Evolutionary conservation across 2,888 invertebrate species (phyloP).

Genomic region (Listrodromus nycthemerus): DNA sequence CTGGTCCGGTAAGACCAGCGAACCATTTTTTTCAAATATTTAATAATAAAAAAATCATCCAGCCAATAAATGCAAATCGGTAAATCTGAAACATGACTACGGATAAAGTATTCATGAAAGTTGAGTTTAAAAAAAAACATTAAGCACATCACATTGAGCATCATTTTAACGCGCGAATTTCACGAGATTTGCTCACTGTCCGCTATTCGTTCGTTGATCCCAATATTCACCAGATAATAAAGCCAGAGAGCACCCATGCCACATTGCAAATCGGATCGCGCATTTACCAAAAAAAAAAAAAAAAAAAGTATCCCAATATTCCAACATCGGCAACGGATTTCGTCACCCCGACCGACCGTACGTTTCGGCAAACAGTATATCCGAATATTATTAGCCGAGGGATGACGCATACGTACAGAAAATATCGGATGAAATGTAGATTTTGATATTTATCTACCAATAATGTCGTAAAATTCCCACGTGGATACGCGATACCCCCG

Average conservation of each 20-base stretch:
- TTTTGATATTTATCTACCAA: constrained; percentile 60
- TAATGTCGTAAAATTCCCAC: constrained; percentile 56
- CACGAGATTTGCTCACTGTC: not conserved
- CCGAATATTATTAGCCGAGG: not conserved
- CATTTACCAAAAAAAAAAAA: not conserved
- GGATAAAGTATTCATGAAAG: not conserved
- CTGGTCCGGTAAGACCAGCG: not conserved
- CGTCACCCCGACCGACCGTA: not conserved
- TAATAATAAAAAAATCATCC: not conserved
- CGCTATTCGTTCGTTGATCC: not conserved
- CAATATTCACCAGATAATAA: not conserved
- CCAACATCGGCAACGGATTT: constrained; percentile 7
- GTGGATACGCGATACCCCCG: constrained; percentile 40
- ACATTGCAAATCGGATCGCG: not conserved
- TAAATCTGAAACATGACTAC: not conserved
- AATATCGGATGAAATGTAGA: constrained; percentile 30
- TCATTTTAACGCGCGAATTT: not conserved
- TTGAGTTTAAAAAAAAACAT: not conserved
- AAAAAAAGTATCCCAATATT: not conserved
- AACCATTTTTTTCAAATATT: not conserved
- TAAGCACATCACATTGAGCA: not conserved
- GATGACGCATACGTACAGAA: not conserved
- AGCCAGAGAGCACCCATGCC: not conserved
- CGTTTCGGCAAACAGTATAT: not conserved
- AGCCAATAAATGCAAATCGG: not conserved